Evolutionary conservation across 92 coral and sea anemone species (phyloP), one percentile per base, ranked within the genome.

Genomic region (Chrysogorgia sp.): DNA sequence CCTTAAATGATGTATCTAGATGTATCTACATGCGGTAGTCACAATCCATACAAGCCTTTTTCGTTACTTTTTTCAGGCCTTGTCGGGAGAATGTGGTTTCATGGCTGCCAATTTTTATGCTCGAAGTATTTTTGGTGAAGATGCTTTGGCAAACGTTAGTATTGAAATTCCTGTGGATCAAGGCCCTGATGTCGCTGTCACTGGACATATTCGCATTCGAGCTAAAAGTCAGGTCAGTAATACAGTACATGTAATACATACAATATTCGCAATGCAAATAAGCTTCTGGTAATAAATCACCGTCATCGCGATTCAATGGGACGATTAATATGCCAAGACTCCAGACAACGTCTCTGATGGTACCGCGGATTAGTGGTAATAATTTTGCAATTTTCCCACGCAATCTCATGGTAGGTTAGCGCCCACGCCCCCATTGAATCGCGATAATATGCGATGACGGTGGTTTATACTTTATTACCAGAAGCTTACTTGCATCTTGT

Each of bases 41-140:
- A n/a, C n/a, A n/a, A n/a, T n/a, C n/a, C n/a, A n/a, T n/a, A n/a
- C n/a, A n/a, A n/a, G n/a, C 40, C 14, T 1, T 35, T 24, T 31
- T 12, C 40, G 9, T 53, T 7, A 63, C 41, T 35, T 17, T 56
- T 59, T 25, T 8, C 89, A 94, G 98, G 98, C 97, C 6, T 71
- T 94, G 10, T 90, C 93, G 17, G 98, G 98, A 3, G 92, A 93
- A 0, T 91, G 98, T 70, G 98, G 98, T 28, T 94, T 94, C 82
- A 88, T 94, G 92, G 98, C 98, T 10, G 98, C 97, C 35, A 94
- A 94, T 74, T 82, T 94, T 48, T 94, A 94, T 81, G 98, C 98
- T 29, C 97, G 96, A 64, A 94, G 98, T 79, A 94, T 94, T 24
- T 94, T 94, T 81, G 98, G 98, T 24, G 98, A 94, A 65, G 98